Base-by-base conservation (phyloP, 2,797 vertebrate species). In the Catamblyrhynchus diadema region DNA sequence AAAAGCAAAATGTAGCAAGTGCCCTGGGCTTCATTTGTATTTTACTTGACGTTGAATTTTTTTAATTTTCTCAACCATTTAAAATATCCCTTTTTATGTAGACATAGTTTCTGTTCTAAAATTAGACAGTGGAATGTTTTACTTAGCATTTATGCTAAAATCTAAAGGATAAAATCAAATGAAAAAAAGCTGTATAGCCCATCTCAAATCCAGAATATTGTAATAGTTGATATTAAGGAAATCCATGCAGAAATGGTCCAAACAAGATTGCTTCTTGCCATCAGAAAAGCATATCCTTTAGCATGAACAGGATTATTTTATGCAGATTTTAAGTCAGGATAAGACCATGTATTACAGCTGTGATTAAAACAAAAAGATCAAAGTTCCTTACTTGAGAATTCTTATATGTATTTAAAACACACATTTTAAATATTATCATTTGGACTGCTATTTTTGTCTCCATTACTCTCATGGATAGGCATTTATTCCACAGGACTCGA, bases 81-180 rank as follows among this genome's bases (percentile, higher is more conserved):
- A 86, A 95, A 94, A 95, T 91, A 78, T 90, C 15, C 20, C 39
- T 88, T 95, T 95, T 96, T 74, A 66, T 82, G 25, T 48, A 91
- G 62, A 92, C 27, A 47, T 65, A 27, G 25, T 50, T 93, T 92
- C 47, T 85, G 28, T 48, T 95, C 92, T 94, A 65, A 97, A 86
- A 88, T 85, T 72, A 80, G 88, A 60, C 37, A 81, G 66, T 56
- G 42, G 65, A 64, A 51, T 95, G 14, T 85, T 91, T 93, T 86
- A 45, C 41, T 86, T 48, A 92, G 11, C 15, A 79, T 90, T 95
- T 96, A 32, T 87, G 72, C 90, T 81, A 32, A 17, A 50, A 22
- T 20, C 22, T 82, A 75, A 86, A 84, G 81, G 45, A 86, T 27
- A 94, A 82, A 81, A 53, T 54, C 9, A 51, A 44, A 88, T n/a